Percentiles rank a stretch among this genome's conserved stretches.
phyloP scores from a whole-genome alignment of 2,888 invertebrate genomes.

The Drosophila conformis region DNA sequence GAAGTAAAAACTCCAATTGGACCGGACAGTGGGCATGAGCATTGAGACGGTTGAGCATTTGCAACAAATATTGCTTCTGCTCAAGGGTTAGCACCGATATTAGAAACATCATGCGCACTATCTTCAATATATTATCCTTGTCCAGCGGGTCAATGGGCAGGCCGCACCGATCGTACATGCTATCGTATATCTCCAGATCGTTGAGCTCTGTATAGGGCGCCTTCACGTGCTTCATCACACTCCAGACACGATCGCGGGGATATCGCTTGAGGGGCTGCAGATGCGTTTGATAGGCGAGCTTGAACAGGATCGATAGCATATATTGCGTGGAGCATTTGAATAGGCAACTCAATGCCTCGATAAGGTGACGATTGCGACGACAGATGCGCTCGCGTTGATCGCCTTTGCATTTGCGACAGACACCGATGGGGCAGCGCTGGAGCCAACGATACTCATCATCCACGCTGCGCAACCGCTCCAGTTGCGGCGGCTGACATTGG shows the following conservation, averaged over 20 bases:
- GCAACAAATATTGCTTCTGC: slow-evolving; percentile 37
- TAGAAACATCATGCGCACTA: slow-evolving; percentile 59
- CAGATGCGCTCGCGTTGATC: slow-evolving; percentile 22
- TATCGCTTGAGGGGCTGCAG: slow-evolving; percentile 26
- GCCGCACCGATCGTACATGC: slow-evolving; percentile 70
- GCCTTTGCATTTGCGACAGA: too few relatives aligned
- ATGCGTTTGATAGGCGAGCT: slow-evolving; percentile 35
- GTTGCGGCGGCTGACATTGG: background rate
- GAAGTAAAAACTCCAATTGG: slow-evolving; percentile 39
- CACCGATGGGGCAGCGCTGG: slow-evolving; percentile 25
- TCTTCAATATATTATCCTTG: slow-evolving; percentile 39
- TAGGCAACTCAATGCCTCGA: slow-evolving; percentile 61
- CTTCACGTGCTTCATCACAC: slow-evolving; percentile 55
- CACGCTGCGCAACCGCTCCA: slow-evolving; percentile 6
- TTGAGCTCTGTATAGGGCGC: slow-evolving; percentile 63
- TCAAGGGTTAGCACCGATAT: slow-evolving; percentile 34
- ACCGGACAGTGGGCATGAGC: slow-evolving; percentile 32
- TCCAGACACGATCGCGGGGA: slow-evolving; percentile 52
- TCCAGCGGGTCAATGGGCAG: slow-evolving; percentile 59
- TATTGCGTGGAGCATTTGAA: slow-evolving; percentile 38
- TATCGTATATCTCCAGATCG: slow-evolving; percentile 67
- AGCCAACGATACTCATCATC: slow-evolving; percentile 38
- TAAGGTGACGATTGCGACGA: slow-evolving; percentile 44
- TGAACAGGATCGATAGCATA: slow-evolving; percentile 52
- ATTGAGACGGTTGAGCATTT: slow-evolving; percentile 53